Evolutionary conservation across 2,113 vertebrate genomes (phyloP).

Genomic region (Panurus biarmicus): DNA sequence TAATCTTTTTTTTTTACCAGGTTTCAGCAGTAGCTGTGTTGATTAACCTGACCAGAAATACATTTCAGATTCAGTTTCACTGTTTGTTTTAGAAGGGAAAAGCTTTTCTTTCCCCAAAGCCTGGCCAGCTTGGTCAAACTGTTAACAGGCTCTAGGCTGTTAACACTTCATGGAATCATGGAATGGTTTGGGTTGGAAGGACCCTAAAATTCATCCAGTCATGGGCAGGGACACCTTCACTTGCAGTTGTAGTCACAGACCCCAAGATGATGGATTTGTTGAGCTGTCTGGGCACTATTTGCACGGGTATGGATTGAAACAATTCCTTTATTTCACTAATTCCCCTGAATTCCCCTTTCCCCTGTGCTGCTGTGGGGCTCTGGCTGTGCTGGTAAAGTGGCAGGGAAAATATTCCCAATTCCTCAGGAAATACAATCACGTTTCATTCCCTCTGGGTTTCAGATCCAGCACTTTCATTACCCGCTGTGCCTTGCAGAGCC

Average conservation of each 20-base stretch:
- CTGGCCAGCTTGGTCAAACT: not conserved
- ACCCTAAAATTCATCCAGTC: not conserved
- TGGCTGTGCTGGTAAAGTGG: not conserved
- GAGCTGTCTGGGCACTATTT: not conserved
- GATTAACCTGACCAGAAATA: not conserved
- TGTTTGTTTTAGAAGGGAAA: not conserved
- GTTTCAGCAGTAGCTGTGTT: not conserved
- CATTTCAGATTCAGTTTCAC: not conserved
- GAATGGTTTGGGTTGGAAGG: not conserved
- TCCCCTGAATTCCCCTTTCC: not conserved
- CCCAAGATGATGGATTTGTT: not conserved
- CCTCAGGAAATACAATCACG: fast-evolving
- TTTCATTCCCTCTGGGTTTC: not conserved
- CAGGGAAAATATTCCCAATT: not conserved
- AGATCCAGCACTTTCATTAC: too few relatives aligned
- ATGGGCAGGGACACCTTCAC: not conserved
- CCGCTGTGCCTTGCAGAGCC: not conserved
- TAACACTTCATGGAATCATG: not conserved
- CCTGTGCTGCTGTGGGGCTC: not conserved
- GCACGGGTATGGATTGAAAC: fast-evolving
- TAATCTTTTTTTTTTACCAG: too few relatives aligned
- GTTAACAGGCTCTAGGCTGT: fast-evolving
- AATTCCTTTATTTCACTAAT: not conserved
- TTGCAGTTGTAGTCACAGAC: not conserved
- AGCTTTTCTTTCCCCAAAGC: not conserved